Evolutionary conservation across 2,888 invertebrate species (phyloP).

Genomic region (Alsophila aescularia): DNA sequence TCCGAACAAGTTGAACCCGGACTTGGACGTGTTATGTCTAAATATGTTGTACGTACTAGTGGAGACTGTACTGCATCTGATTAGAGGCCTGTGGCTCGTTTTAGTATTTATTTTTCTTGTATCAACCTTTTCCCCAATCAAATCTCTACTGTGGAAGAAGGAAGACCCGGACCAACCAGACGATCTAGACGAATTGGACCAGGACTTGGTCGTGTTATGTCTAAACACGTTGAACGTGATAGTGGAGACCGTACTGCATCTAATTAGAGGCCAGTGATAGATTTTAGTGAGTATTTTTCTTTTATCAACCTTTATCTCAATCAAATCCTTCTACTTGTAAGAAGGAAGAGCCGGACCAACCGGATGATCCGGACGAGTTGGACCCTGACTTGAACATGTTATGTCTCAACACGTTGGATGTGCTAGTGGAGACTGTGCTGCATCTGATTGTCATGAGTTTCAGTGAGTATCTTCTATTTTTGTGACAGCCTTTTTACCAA

Average conservation of each 20-base stretch:
- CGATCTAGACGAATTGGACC: conserved; percentile 73
- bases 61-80: conserved; percentile 92
- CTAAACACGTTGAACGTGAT: conserved; percentile 85
- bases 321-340: too few relatives aligned
- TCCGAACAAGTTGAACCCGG: conserved; percentile 82
- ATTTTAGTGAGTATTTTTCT: too few relatives aligned
- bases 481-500: too few relatives aligned
- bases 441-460: conserved; percentile 92
- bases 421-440: conserved; percentile 93
- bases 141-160: conserved; percentile 84
- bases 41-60: conserved; percentile 87
- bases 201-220: conserved; percentile 93
- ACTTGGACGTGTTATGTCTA: conserved; percentile 92
- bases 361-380: conserved; percentile 68
- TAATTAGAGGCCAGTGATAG: too few relatives aligned
- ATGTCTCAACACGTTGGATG: conserved; percentile 91
- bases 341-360: conserved; percentile 79
- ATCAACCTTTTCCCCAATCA: too few relatives aligned
- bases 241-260: conserved; percentile 92
- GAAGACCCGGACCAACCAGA: conserved; percentile 77
- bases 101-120: conserved; percentile 58
- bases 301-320: too few relatives aligned
- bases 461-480: too few relatives aligned
- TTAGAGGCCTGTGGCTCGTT: conserved; percentile 90
- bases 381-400: conserved; percentile 92